Percentiles rank a stretch among this genome's conserved stretches.
phyloP scores from a whole-genome alignment of 1,140 invertebrate genomes.

The Eriosoma lanigerum region DNA sequence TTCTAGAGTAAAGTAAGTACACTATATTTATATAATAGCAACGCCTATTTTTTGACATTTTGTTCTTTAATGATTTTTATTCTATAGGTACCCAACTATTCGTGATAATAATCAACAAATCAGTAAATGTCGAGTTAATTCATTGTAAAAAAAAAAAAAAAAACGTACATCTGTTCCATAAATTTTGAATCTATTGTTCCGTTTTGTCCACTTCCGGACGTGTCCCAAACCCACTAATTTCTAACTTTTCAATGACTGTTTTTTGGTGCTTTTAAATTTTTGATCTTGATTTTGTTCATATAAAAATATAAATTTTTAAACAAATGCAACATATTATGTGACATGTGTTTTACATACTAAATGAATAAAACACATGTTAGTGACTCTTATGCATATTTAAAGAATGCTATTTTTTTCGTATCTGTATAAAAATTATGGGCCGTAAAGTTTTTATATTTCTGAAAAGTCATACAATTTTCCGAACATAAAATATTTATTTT shows the following conservation, averaged over 20 bases:
- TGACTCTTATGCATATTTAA: no score
- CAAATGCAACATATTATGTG: no score
- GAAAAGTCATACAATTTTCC: no score
- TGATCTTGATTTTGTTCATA: no score
- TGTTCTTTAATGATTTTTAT: conserved; percentile 9
- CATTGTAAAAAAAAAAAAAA: conserved; percentile 17
- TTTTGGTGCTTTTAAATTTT: background rate
- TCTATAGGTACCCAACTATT: background rate
- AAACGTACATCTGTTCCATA: conserved; percentile 29
- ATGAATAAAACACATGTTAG: no score
- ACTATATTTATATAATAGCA: background rate
- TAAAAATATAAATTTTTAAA: no score
- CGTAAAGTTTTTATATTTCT: no score
- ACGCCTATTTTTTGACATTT: conserved; percentile 28
- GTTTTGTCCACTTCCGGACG: conserved; percentile 16
- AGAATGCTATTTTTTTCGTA: no score
- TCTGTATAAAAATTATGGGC: no score
- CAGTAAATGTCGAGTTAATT: conserved; percentile 28
- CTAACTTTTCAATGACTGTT: conserved; percentile 3
- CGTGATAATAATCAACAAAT: conserved; percentile 7
- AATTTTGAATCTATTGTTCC: conserved; percentile 5
- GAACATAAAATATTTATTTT: no score
- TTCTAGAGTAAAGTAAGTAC: background rate
- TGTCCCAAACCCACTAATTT: background rate
- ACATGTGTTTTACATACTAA: no score